A percentile compares a stretch with the other conserved stretches of the same genome.
These are phyloP conservation scores for Fistularia commersonii DNA, from an alignment of 2,797 vertebrate species.

Conservation along the genomic window DNA sequence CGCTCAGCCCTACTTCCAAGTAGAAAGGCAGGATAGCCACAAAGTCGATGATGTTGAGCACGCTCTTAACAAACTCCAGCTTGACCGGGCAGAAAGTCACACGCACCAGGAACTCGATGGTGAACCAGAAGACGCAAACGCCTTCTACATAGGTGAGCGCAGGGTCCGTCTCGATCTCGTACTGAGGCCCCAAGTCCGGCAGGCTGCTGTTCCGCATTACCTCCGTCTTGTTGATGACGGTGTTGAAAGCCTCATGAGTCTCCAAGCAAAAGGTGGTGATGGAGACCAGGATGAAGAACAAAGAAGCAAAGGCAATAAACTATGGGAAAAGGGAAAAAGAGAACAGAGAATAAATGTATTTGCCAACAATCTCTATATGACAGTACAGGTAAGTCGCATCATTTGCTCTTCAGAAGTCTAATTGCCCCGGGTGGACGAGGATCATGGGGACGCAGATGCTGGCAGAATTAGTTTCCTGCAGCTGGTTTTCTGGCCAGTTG, in stretches of 20 bases:
- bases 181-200: slow-evolving; percentile 81
- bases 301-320: slow-evolving; percentile 96
- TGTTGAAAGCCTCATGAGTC: slow-evolving; percentile 98
- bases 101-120: slow-evolving; percentile 95
- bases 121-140: slow-evolving; percentile 97
- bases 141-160: slow-evolving; percentile 95
- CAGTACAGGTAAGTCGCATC: slow-evolving; percentile 5
- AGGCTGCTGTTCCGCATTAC: slow-evolving; percentile 73
- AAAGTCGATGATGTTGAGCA: slow-evolving; percentile 98
- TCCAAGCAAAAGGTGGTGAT: slow-evolving; percentile 99
- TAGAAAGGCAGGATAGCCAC: slow-evolving; percentile 98
- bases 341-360: slow-evolving; percentile 7
- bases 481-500: not conserved
- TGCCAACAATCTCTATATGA: not conserved
- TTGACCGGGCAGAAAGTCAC: slow-evolving; percentile 96
- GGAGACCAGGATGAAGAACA: slow-evolving; percentile 99
- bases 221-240: slow-evolving; percentile 95
- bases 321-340: slow-evolving; percentile 64
- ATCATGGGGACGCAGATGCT: slow-evolving; percentile 20
- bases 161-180: slow-evolving; percentile 94
- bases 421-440: slow-evolving; percentile 18
- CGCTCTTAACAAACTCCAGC: slow-evolving; percentile 94
- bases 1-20: slow-evolving; percentile 92
- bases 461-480: slow-evolving; percentile 19
- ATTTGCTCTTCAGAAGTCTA: slow-evolving; percentile 19